Evolutionary conservation across 2,113 vertebrate species (phyloP), one percentile per base, ranked within the genome.

Genomic region (Penelope pileata): DNA sequence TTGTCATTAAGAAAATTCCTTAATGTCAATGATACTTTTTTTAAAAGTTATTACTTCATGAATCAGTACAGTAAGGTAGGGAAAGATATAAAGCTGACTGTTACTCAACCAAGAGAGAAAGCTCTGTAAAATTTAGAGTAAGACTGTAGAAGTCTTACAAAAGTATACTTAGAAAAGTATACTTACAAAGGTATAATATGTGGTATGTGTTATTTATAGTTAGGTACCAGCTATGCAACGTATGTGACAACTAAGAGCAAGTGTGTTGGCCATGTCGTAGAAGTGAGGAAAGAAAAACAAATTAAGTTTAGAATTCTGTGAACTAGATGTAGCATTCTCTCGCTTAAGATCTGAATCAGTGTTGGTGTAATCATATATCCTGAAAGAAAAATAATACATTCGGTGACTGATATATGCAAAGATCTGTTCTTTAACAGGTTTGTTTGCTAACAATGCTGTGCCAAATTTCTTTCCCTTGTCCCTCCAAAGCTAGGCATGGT

Each of bases 261-360:
- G 40, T 24, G 74, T 0, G 2, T 60, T 14, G 62, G 24, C 50
- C n/a, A 45, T 40, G 45, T 30, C n/a, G 5, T 69, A 79, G 62
- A 59, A 67, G 5, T 2, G n/a, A 42, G 43, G 73, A 58, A 30
- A 81, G 54, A 42, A 63, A 90, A 78, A 26, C 40, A 56, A 53
- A 87, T 32, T 10, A 59, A 47, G 32, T 27, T 91, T 51, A 47
- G 67, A 56, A 34, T 87, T 66, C 83, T 54, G 19, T 93, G 91
- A n/a, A 22, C 34, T 59, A 45, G 22, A 29, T 86, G 91, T 42
- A 89, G 7, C 19, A 6, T 24, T 59, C 12, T 62, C 47, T 12
- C 4, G 11, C 32, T 51, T 58, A 27, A 56, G 67, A 34, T 40
- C 91, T 82, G 58, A 72, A 59, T 59, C 42, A 27, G 58, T 68